These are phyloP conservation scores for Euglossa dilemma DNA, from an alignment of 1,140 invertebrate species.

Conservation along the genomic window DNA sequence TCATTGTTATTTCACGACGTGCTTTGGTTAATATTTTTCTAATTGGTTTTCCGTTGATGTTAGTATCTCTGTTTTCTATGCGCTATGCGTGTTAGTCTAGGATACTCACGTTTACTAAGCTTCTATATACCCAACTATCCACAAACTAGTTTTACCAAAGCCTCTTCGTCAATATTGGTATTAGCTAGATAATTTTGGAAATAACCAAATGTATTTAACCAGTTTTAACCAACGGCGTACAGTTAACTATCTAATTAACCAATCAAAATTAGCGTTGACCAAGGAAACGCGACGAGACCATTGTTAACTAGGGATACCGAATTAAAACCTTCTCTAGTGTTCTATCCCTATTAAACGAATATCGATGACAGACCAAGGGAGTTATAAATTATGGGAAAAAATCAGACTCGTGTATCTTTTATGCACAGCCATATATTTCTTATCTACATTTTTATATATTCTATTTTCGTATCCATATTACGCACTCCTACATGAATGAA, in stretches of 20 bases:
- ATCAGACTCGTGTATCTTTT: no score
- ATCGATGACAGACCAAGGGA: no score
- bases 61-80: no score
- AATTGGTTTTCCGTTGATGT: no score
- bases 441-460: no score
- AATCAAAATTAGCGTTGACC: not conserved
- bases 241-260: slow-evolving; percentile 7
- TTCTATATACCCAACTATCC: not conserved
- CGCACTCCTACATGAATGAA: no score
- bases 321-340: not conserved
- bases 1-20: not conserved
- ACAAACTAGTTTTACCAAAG: slow-evolving; percentile 1
- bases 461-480: no score
- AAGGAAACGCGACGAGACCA: not conserved
- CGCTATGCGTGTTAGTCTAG: no score
- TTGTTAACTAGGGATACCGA: not conserved
- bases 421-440: no score
- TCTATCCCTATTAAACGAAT: no score
- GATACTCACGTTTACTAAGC: not conserved
- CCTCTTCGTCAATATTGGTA: not conserved
- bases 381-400: no score
- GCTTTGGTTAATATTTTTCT: not conserved
- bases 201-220: slow-evolving; percentile 6
- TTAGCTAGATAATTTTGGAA: slow-evolving; percentile 1
- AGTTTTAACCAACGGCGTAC: not conserved